Base-by-base conservation (phyloP, 2,888 invertebrate genomes). In the Netelia inedita region DNA sequence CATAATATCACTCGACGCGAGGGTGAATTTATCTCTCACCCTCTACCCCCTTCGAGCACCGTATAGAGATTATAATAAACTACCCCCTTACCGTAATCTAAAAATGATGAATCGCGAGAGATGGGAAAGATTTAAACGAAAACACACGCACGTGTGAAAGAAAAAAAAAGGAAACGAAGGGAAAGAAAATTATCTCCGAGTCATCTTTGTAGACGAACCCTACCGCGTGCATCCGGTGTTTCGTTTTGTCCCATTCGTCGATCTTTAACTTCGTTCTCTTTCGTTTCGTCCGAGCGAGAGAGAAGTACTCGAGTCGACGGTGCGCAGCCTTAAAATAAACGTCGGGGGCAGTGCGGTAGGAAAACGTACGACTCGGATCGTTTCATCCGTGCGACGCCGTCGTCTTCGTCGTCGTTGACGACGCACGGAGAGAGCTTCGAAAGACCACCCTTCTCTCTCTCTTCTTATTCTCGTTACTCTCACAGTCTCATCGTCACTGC, bases 271-370 rank as follows among this genome's bases (percentile, higher is more conserved):
- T 46, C 43, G 83, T 21, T 72, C 59, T 68, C 66, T 53, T 79
- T 65, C 50, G 66, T 43, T 46, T 53, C 50, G 19, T 21, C 1
- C 16, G 35, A 11, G 68, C 57, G 55, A 57, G 66, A 43, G 76
- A 59, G 78, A 72, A 19, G 78, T 68, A 9, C n/a, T 16, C 35
- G 79, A 57, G 69, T 63, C 79, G 79, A 78, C 79, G 80, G 83
- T 74, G 57, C 2, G 10, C 41, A 28, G 66, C 74, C 82, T 85
- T 85, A 85, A 85, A 85, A 85, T 85, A 85, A 82, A 85, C 79
- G 74, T 43, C 35, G 59, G 61, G 46, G 43, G 69, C 0, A 9
- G 75, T 14, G 73, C 41, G 73, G 76, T 73, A 65, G 53, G 79
- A n/a, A 73, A 66, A 69, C 57, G 69, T 78, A 78, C 78, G 85